Base-by-base conservation (phyloP, 2,113 vertebrate genomes). In the Amia ocellicauda region DNA sequence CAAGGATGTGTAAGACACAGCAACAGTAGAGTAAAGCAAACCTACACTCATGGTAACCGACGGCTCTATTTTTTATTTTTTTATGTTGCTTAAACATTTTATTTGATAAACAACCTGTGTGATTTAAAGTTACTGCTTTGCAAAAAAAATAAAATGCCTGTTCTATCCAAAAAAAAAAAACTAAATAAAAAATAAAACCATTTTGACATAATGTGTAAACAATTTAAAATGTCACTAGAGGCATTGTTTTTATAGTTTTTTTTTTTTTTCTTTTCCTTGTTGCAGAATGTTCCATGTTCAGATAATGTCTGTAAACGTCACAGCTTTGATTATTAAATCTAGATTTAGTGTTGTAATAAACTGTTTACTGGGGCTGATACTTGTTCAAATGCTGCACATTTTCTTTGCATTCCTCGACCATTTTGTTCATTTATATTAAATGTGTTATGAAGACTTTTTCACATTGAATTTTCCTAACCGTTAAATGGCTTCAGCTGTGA, bases 291-390 rank as follows among this genome's bases (percentile, higher is more conserved):
- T 92, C 83, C 85, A 87, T 90, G 88, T 85, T 86, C 76, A 86
- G 87, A 93, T 92, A 85, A 91, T 95, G 93, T 94, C 90, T 96
- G 92, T 97, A 94, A 90, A 92, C 93, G 93, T 94, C 85, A 91
- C 88, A 94, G 92, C 90, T 91, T 94, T 91, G 91, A 93, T 95
- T 90, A 91, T 92, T 93, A 87, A 87, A 74, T 64, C 81, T 96
- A 94, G 93, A 91, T 92, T 91, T 91, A 92, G 92, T 97, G 93
- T 98, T 97, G 96, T 98, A 98, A 99, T 99, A 99, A 99, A 97
- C 90, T 93, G 90, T 95, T 94, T 89, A 92, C 92, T 91, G 93
- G 93, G 92, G 92, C 93, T 93, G 88, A 91, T 88, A 84, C 70
- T 71, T 71, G 67, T 83, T 82, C 72, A 83, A 93, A 93, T 89